Conservation (phyloP, 2,113 vertebrate species). For the Pygoscelis adeliae region DNA sequence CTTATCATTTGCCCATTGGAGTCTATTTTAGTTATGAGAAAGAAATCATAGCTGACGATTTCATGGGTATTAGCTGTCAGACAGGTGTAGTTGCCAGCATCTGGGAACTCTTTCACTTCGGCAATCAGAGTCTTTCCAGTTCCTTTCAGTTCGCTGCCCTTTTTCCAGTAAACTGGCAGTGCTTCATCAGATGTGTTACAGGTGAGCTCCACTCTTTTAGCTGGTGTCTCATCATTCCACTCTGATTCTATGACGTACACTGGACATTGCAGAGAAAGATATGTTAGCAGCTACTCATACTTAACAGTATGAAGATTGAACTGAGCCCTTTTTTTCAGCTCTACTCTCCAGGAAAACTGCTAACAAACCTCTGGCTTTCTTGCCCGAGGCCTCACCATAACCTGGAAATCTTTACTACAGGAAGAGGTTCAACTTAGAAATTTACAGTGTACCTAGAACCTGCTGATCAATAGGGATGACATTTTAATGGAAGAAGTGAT, state of each 20-base stretch:
- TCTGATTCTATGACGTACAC: constrained; percentile 71
- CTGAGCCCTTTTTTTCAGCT: not conserved
- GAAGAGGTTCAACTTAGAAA: not conserved
- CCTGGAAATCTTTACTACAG: not conserved
- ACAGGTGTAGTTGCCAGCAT: constrained; percentile 74
- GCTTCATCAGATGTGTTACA: constrained; percentile 50
- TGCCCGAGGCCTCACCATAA: not conserved
- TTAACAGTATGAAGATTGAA: not conserved
- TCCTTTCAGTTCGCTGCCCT: not conserved
- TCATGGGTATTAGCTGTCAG: not conserved
- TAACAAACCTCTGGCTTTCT: not conserved
- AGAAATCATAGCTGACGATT: not conserved
- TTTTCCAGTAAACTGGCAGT: constrained; percentile 62
- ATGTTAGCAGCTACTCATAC: not conserved
- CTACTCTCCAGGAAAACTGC: not conserved
- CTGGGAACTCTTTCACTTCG: constrained; percentile 66
- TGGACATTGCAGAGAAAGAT: not conserved
- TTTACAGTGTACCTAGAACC: not conserved
- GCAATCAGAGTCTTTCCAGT: constrained; percentile 58
- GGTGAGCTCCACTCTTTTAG: constrained; percentile 60
- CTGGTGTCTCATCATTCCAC: constrained; percentile 51
- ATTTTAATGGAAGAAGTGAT: not conserved
- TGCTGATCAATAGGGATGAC: not conserved
- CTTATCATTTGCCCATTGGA: not conserved
- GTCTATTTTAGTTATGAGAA: constrained; percentile 70